Evolutionary conservation across 1,140 invertebrate species (phyloP), one percentile per base, ranked within the genome.

Genomic region (Chrysoperla carnea): DNA sequence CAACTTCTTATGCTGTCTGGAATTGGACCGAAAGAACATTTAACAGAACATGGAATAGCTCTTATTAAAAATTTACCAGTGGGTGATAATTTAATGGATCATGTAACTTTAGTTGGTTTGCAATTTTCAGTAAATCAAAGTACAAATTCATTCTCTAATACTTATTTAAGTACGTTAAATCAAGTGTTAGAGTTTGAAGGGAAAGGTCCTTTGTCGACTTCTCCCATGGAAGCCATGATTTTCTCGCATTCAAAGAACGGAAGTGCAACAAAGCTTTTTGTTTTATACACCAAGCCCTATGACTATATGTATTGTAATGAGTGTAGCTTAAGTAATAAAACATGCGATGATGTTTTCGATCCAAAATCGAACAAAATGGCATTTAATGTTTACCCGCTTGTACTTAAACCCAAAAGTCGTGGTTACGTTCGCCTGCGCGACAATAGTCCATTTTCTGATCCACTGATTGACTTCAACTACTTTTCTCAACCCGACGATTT

Each of bases 221-320:
- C 28, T 5, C 17, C 17, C 2, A 23, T 23, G 6, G 47, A 51
- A 15, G 54, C 66, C 64, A 80, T 29, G 59, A 69, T 0, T 78
- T 78, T 48, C 71, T 71, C 54, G 63, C 83, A 13, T 74, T 78
- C 27, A 76, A 69, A 31, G 5, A 59, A 1, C 85, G 83, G 0
- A 84, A 85, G 53, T 85, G 84, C 52, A 78, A 75, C 0, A 85
- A 85, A 52, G 61, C 71, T 36, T 68, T 69, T 1, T 76, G 82
- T 42, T 81, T 85, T 49, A 86, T 80, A 80, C 82, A 83, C 0
- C 81, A 0, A 76, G 80, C 6, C 70, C 76, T 0, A 80, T 78
- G 0, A 78, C 76, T 0, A 74, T 66, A 37, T 81, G 81, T 0
- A 81, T 84, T 45, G 75, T 23, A 76, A 11, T 77, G 75, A 0